Percentiles rank a stretch among this genome's conserved stretches.
Evolutionary conservation across 2,113 vertebrate genomes (phyloP).

Genomic region (Furnarius figulus): DNA sequence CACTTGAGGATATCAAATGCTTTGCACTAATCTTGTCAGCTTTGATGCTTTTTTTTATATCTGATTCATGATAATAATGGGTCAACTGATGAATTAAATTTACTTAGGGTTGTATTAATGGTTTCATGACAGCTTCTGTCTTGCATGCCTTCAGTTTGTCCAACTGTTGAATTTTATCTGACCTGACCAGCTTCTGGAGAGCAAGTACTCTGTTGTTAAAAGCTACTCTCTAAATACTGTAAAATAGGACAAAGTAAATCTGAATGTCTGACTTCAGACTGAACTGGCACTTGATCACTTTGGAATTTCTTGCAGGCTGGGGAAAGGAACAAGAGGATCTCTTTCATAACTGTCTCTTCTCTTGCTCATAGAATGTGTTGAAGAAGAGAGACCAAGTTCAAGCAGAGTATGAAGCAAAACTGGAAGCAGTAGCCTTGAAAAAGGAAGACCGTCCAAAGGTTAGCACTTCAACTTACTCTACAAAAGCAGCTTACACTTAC

Average conservation of each 20-base stretch:
- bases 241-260: background rate
- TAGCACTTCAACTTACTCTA: slow-evolving; percentile 21
- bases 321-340: background rate
- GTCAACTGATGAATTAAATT: background rate
- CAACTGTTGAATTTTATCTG: background rate
- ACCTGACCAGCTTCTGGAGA: background rate
- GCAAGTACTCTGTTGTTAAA: background rate
- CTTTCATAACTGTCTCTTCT: slow-evolving; percentile 2
- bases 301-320: background rate
- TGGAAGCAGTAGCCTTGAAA: slow-evolving; percentile 88
- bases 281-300: background rate
- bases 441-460: slow-evolving; percentile 92
- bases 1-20: background rate
- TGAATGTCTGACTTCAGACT: background rate
- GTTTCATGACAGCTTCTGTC: background rate
- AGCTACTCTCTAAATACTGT: background rate
- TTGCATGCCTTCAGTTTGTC: background rate
- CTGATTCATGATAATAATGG: background rate
- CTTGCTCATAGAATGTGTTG: slow-evolving; percentile 84
- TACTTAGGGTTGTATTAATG: background rate
- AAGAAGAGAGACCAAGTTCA: slow-evolving; percentile 96
- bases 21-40: background rate
- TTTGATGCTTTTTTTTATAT: background rate
- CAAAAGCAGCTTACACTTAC: background rate
- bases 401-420: slow-evolving; percentile 93